These are phyloP conservation scores for Hypothenemus hampei DNA, from an alignment of 1,140 invertebrate genomes.

Conservation along the genomic window DNA sequence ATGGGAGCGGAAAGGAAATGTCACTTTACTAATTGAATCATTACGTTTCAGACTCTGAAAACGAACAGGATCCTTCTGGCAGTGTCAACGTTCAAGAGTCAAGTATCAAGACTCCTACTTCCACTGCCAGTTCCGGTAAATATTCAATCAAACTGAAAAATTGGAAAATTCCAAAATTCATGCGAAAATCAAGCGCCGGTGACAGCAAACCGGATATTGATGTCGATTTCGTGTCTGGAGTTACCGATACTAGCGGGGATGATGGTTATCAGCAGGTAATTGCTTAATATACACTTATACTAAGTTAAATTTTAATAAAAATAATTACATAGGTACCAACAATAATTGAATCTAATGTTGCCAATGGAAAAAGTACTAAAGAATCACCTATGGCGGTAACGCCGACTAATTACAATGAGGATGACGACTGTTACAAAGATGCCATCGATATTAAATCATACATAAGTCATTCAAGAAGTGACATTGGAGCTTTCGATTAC, in stretches of 20 bases:
- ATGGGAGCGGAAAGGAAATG: no score
- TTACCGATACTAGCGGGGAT: conserved; percentile 25
- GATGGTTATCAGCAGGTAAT: conserved; percentile 38
- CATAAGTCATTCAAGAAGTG: conserved; percentile 61
- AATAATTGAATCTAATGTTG: conserved; percentile 53
- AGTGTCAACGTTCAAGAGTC: conserved; percentile 48
- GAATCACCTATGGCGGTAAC: conserved; percentile 30
- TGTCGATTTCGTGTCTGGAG: conserved; percentile 27
- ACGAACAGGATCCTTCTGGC: conserved; percentile 29
- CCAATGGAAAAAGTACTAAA: conserved; percentile 30
- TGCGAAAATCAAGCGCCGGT: conserved; percentile 52
- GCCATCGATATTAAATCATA: conserved; percentile 63
- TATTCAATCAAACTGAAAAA: conserved; percentile 55
- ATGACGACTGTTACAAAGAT: conserved; percentile 45
- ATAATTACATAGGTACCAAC: conserved; percentile 48
- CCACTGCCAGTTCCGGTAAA: conserved; percentile 55
- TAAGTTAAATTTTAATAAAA: not conserved
- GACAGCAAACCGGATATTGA: conserved; percentile 29
- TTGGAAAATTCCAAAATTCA: conserved; percentile 58
- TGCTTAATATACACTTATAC: not conserved
- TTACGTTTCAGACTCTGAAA: conserved; percentile 20
- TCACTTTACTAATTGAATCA: not conserved
- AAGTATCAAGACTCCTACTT: conserved; percentile 38
- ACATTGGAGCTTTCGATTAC: conserved; percentile 49
- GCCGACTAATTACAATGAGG: conserved; percentile 37